These are phyloP conservation scores for Antheraea mylitta DNA, from an alignment of 1,140 invertebrate species.

Conservation along the genomic window DNA sequence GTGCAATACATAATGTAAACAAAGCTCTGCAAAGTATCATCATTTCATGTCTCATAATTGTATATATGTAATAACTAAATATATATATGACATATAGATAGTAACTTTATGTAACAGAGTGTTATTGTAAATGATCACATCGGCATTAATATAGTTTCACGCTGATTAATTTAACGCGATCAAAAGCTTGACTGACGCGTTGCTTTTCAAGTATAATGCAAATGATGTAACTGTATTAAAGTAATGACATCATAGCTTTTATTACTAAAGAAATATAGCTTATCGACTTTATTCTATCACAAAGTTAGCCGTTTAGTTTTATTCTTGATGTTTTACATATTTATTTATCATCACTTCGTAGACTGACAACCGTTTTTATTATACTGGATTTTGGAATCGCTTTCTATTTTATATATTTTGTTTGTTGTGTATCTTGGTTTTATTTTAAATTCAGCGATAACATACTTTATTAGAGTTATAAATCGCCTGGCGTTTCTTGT, in stretches of 20 bases:
- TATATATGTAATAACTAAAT: too few species aligned
- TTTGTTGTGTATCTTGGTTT: background rate
- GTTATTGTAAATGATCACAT: background rate
- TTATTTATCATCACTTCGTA: background rate
- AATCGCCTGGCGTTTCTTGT: background rate
- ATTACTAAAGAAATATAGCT: background rate
- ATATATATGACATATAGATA: background rate
- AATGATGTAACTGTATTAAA: background rate
- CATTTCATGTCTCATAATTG: background rate
- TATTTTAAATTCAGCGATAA: background rate
- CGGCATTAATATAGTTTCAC: background rate
- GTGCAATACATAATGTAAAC: background rate
- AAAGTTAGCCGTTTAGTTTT: background rate
- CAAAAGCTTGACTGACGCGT: background rate
- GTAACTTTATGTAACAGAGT: background rate
- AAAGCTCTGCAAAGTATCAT: background rate
- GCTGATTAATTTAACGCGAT: background rate
- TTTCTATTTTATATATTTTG: background rate
- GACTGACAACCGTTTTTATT: background rate
- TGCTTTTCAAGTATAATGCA: background rate
- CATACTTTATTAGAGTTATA: too few species aligned
- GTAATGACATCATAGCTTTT: background rate
- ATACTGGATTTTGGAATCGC: background rate
- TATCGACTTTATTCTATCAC: background rate
- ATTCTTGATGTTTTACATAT: background rate